These are phyloP conservation scores for Eledone cirrhosa DNA, from an alignment of 2,888 invertebrate genomes.

Conservation along the genomic window DNA sequence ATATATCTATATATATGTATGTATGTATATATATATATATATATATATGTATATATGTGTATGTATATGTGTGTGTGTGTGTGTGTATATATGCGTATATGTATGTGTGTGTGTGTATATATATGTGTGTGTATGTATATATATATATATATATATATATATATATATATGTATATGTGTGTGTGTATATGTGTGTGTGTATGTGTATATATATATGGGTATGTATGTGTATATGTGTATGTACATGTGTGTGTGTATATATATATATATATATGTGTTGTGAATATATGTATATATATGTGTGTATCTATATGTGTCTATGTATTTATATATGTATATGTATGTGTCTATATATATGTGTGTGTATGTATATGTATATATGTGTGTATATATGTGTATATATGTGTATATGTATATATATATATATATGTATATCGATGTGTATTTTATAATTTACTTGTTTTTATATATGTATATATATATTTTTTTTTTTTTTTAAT, in stretches of 20 bases:
- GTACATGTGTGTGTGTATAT: background rate
- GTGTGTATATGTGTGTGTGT: background rate
- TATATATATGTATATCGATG: too few species aligned
- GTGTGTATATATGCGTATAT: background rate
- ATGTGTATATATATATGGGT: background rate
- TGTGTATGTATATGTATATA: background rate
- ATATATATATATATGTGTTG: background rate
- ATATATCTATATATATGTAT: background rate
- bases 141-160: background rate
- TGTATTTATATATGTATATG: conserved; percentile 1
- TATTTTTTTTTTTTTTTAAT: background rate
- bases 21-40: background rate
- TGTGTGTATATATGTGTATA: background rate
- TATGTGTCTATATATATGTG: background rate
- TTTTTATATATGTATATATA: background rate
- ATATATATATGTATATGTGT: background rate
- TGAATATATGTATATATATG: too few species aligned
- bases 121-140: background rate
- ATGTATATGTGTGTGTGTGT: background rate
- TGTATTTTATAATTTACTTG: background rate
- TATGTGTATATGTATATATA: background rate
- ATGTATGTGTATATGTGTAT: background rate
- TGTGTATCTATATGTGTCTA: background rate
- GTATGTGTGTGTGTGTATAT: background rate
- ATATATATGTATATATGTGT: background rate